phyloP scores from a whole-genome alignment of 2,888 invertebrate genomes.

The Pseudanteris insignis region DNA sequence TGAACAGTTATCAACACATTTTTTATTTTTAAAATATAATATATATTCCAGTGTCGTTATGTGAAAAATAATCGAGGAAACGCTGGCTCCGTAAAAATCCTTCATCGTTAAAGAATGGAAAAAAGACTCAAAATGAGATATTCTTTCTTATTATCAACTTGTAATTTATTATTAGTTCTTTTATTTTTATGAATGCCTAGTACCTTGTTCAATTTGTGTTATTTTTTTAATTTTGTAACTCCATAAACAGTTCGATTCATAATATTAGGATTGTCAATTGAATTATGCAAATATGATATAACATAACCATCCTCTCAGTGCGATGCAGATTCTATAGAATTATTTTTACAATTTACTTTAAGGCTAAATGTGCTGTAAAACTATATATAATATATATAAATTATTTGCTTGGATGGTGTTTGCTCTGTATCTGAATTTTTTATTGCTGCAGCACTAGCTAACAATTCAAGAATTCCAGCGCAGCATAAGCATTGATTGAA shows the following conservation, averaged over 20 bases:
- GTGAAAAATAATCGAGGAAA: constrained; percentile 3
- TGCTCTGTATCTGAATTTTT: too few species aligned
- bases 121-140: not conserved
- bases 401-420: not conserved
- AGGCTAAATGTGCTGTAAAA: constrained; percentile 40
- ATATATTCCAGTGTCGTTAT: constrained; percentile 32
- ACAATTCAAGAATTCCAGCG: too few species aligned
- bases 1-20: constrained; percentile 30
- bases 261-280: constrained; percentile 29
- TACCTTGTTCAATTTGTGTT: not conserved
- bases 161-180: constrained; percentile 17
- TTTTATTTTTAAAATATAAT: constrained; percentile 12
- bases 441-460: too few species aligned
- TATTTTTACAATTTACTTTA: constrained; percentile 43
- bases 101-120: constrained; percentile 4
- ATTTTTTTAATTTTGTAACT: constrained; percentile 1
- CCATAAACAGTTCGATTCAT: too few species aligned
- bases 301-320: constrained; percentile 26
- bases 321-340: constrained; percentile 39
- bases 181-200: too few species aligned
- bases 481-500: too few species aligned
- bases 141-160: constrained; percentile 5
- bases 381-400: constrained; percentile 40
- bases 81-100: constrained; percentile 5
- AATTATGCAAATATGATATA: constrained; percentile 38